Conservation (phyloP, 2,888 invertebrate species). For the Cerastis leucographa region DNA sequence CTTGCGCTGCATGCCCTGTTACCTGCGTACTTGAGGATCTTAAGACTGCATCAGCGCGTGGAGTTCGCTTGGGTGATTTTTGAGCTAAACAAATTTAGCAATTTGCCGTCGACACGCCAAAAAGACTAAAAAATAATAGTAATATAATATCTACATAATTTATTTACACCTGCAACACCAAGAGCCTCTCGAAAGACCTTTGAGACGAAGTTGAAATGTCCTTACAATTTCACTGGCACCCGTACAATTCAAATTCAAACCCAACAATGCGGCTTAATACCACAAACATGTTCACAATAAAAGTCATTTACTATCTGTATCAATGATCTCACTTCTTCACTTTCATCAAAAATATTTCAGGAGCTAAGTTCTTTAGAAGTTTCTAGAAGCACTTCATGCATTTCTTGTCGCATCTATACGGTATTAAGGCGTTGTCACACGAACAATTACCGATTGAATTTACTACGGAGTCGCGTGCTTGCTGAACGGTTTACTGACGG, state of each 20-base stretch:
- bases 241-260: not conserved
- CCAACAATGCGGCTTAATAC: not conserved
- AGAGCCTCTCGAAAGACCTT: not conserved
- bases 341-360: slow-evolving; percentile 44
- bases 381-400: not conserved
- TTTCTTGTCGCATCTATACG: slow-evolving; percentile 49
- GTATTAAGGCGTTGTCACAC: slow-evolving; percentile 41
- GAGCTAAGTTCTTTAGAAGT: slow-evolving; percentile 8
- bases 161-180: not conserved
- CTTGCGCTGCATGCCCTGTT: too few species aligned
- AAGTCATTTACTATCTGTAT: slow-evolving; percentile 10
- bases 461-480: slow-evolving; percentile 75
- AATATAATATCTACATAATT: too few species aligned
- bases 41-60: too few species aligned
- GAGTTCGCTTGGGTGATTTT: too few species aligned
- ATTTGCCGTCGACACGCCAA: too few species aligned
- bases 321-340: not conserved
- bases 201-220: not conserved
- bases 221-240: not conserved
- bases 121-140: too few species aligned
- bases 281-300: not conserved
- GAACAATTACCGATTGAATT: slow-evolving; percentile 78
- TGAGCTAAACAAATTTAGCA: too few species aligned
- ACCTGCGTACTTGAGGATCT: too few species aligned
- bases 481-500: slow-evolving; percentile 65